Evolutionary conservation across 2,888 invertebrate species (phyloP).

Genomic region (Parnassius smintheus): DNA sequence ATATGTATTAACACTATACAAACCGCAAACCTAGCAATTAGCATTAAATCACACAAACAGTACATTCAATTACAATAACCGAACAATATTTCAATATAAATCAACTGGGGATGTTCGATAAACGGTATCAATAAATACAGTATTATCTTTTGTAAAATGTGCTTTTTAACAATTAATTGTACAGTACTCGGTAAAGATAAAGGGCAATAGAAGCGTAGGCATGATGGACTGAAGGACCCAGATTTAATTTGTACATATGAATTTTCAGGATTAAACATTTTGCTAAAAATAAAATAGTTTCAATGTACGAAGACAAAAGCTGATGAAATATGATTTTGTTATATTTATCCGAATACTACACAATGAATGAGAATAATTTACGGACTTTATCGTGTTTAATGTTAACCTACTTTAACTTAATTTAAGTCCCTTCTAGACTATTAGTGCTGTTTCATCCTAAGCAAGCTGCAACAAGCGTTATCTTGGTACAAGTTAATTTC

Average conservation of each 20-base stretch:
- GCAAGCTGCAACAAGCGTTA: constrained; percentile 16
- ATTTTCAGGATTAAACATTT: no score
- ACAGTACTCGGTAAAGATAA: no score
- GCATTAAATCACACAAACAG: constrained; percentile 32
- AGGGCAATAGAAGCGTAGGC: no score
- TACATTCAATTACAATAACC: constrained; percentile 27
- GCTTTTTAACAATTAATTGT: constrained; percentile 2
- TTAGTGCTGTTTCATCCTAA: neutral
- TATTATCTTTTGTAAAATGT: constrained; percentile 4
- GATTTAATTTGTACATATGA: no score
- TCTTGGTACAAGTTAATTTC: constrained; percentile 19
- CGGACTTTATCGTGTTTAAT: no score
- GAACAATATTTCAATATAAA: constrained; percentile 19
- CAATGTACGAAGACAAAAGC: no score
- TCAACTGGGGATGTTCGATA: constrained; percentile 9
- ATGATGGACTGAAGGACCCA: no score
- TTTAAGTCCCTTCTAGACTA: neutral
- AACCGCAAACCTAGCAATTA: constrained; percentile 34
- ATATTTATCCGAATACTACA: no score
- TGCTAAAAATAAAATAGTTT: no score
- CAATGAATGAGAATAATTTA: no score
- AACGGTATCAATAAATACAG: neutral
- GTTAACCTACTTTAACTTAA: no score
- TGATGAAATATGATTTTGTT: no score
- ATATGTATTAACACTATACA: constrained; percentile 16